Base-by-base conservation (phyloP, 2,888 invertebrate genomes). In the Megalurothrips usitatus region DNA sequence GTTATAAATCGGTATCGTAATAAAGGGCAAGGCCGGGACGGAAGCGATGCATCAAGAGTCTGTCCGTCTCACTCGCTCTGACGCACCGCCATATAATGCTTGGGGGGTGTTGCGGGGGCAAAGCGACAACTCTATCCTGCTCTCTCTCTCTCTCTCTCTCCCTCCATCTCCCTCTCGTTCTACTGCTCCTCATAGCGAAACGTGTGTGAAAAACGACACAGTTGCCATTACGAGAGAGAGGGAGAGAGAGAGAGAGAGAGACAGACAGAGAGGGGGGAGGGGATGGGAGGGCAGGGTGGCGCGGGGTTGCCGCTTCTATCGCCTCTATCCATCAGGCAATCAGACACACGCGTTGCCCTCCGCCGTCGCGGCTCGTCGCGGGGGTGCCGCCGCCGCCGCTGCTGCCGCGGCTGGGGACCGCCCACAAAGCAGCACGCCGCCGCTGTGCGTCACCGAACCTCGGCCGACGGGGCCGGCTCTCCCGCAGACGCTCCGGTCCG, bases 151-250 rank as follows among this genome's bases (percentile, higher is more conserved):
- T 63, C 58, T 63, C 19, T 63, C 63, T 63, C 63, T n/a, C n/a
- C n/a, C n/a, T n/a, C n/a, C n/a, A n/a, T 63, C 63, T 63, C 63
- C 63, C 63, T n/a, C 34, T 43, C 34, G 34, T 43, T 43, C 34
- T 43, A 43, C 34, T 43, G 34, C 34, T 68, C 68, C 11, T 68
- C 23, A 26, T 26, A 10, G 68, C 23, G 26, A 12, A 26, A 12
- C 23, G 68, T 75, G 68, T 75, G 68, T 75, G 68, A 75, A 75
- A 75, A 75, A 75, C 68, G 68, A 75, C 68, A 75, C 68, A n/a
- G 23, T 4, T 75, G 26, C 23, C 68, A 75, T 23, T 75, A 26
- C 68, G 10, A 26, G 26, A 75, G 68, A n/a, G 19, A 10, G 68
- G 14, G 19, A 10, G n/a, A n/a, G 58, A n/a, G 19, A n/a, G 58